These are phyloP conservation scores for Lasioglossum oenotherae DNA, from an alignment of 2,888 invertebrate species.

Conservation along the genomic window DNA sequence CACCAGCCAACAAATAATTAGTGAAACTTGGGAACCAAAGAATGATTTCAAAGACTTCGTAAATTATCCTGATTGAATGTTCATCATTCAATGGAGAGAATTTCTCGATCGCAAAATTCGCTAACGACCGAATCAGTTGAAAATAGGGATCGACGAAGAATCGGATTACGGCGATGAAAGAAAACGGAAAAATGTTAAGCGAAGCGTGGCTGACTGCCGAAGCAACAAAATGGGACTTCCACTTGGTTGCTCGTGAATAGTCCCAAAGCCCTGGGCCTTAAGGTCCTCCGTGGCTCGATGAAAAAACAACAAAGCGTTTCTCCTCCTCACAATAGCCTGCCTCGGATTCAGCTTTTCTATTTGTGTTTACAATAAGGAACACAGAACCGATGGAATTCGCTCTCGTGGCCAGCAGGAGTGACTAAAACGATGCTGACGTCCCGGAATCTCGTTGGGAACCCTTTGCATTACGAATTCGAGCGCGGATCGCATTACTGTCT, in stretches of 20 bases:
- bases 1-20: too few species aligned
- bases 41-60: neutral
- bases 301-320: conserved; percentile 78
- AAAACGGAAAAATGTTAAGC: conserved; percentile 32
- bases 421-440: conserved; percentile 21
- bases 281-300: conserved; percentile 69
- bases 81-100: neutral
- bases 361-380: conserved; percentile 52
- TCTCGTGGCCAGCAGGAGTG: conserved; percentile 16
- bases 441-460: neutral
- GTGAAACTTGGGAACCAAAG: neutral
- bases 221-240: conserved; percentile 79
- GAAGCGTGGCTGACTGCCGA: conserved; percentile 21
- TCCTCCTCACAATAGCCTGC: conserved; percentile 36
- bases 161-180: conserved; percentile 73
- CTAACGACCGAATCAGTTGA: conserved; percentile 24
- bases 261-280: conserved; percentile 73
- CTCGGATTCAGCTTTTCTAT: conserved; percentile 52
- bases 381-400: conserved; percentile 27
- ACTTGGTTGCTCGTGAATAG: conserved; percentile 79
- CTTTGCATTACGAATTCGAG: conserved; percentile 9
- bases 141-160: conserved; percentile 58
- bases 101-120: neutral
- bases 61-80: neutral
- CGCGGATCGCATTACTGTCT: neutral